Evolutionary conservation across 2,797 vertebrate species (phyloP), one percentile per base, ranked within the genome.

Genomic region (Dipus sagitta): DNA sequence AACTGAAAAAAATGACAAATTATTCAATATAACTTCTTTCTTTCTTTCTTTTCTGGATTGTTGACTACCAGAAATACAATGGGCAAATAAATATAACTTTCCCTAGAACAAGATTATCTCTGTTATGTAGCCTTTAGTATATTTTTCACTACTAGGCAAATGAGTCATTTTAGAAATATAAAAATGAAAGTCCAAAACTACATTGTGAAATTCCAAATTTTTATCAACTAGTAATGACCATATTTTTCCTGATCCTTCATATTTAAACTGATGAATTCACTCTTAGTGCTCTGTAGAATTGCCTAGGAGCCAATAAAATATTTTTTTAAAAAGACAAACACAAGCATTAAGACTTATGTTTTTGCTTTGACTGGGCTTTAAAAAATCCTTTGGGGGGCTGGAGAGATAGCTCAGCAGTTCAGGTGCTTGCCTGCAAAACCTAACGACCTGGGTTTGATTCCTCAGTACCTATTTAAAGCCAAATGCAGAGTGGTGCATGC

Each of bases 81-180:
- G 23, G 34, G 12, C 86, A 92, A 89, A 6, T 80, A 92, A 89
- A 6, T 80, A 38, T 30, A 62, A 83, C 28, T 70, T 77, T 77
- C 62, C 85, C 34, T 30, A 24, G 60, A 92, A 95, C 42, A 26
- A 77, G 47, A 68, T 71, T 13, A 91, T 86, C 14, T 52, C 78
- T 81, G 12, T 71, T 90, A 67, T 47, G 20, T 32, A 91, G 20
- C 11, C 34, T 82, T 58, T 58, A 68, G 18, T 82, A 17, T 67
- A 21, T 79, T 84, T 60, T 15, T 62, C 28, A 93, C 38, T 80
- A 86, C 47, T 89, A 90, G 4, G 67, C 18, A 93, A 54, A 85
- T 85, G 60, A 95, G 24, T 79, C 47, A 67, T 32, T 96, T 91
- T 82, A 85, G 58, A 88, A 92, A 80, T 86, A 68, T 30, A 68